These are phyloP conservation scores for Botia kubotai DNA, from an alignment of 2,797 vertebrate genomes.

Conservation along the genomic window DNA sequence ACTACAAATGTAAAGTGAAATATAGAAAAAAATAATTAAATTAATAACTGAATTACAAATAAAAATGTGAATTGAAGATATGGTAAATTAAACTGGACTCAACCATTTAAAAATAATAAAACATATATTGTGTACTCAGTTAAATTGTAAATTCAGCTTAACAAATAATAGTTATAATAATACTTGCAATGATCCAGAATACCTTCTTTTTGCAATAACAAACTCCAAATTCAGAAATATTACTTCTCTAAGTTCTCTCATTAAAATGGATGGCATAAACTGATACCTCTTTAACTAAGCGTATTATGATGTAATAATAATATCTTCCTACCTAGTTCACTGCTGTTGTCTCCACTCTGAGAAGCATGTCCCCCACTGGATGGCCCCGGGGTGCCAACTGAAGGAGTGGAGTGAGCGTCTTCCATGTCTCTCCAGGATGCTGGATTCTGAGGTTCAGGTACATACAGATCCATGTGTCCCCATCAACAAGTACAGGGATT, in stretches of 20 bases:
- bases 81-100: conserved; percentile 34
- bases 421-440: conserved; percentile 96
- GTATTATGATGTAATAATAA: neutral
- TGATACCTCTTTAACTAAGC: neutral
- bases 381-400: conserved; percentile 93
- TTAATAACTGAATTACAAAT: neutral
- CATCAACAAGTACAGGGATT: neutral
- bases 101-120: conserved; percentile 35
- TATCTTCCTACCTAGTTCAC: conserved; percentile 89
- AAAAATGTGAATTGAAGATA: conserved; percentile 12
- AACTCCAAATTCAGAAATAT: neutral
- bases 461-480: conserved; percentile 15
- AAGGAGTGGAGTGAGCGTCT: conserved; percentile 92
- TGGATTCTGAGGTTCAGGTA: conserved; percentile 82
- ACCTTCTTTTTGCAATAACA: neutral
- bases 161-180: neutral
- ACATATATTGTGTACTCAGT: conserved; percentile 13
- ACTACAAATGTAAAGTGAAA: neutral
- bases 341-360: conserved; percentile 96
- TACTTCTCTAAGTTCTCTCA: neutral
- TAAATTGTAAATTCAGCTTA: conserved; percentile 33
- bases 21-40: neutral
- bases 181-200: no score
- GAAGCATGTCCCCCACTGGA: conserved; percentile 95
- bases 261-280: neutral